Evolutionary conservation across 2,113 vertebrate genomes (phyloP).

Genomic region (Heptranchias perlo): DNA sequence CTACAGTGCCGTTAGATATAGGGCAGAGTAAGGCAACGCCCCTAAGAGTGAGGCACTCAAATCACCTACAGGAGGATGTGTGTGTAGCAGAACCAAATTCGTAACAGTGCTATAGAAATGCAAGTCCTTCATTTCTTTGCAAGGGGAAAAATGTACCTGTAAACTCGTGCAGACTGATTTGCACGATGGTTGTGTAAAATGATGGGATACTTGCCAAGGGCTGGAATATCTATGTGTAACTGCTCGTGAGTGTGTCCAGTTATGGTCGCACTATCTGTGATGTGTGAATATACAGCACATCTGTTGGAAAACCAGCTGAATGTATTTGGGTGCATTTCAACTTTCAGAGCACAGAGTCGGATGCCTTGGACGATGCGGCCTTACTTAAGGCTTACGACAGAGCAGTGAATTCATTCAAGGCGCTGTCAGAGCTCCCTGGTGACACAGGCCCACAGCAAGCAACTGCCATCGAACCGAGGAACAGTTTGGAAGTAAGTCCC

Average conservation of each 20-base stretch:
- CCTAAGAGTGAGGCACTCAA: too few relatives aligned
- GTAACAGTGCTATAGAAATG: background rate
- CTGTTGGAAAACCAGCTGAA: background rate
- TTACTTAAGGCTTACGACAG: conserved; percentile 46
- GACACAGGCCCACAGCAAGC: background rate
- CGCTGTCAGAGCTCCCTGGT: background rate
- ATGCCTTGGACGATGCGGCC: conserved; percentile 44
- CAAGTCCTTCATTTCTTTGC: background rate
- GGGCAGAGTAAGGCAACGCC: too few relatives aligned
- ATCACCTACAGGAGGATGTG: too few relatives aligned
- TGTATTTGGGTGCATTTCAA: background rate
- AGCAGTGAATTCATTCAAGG: conserved; percentile 45
- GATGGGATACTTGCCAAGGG: background rate
- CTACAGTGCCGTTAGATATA: too few relatives aligned
- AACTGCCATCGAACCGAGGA: background rate
- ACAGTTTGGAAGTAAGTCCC: background rate
- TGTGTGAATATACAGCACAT: too few relatives aligned
- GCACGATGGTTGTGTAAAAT: background rate
- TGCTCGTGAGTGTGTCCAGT: background rate
- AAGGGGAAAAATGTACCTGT: too few relatives aligned
- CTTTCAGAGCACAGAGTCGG: conserved; percentile 41
- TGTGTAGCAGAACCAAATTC: background rate
- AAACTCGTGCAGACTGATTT: too few relatives aligned
- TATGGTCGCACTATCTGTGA: background rate
- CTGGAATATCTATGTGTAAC: background rate